A percentile compares a stretch with the other conserved stretches of the same genome.
phyloP scores from a whole-genome alignment of 2,797 vertebrate species.

The Aselliscus stoliczkanus region DNA sequence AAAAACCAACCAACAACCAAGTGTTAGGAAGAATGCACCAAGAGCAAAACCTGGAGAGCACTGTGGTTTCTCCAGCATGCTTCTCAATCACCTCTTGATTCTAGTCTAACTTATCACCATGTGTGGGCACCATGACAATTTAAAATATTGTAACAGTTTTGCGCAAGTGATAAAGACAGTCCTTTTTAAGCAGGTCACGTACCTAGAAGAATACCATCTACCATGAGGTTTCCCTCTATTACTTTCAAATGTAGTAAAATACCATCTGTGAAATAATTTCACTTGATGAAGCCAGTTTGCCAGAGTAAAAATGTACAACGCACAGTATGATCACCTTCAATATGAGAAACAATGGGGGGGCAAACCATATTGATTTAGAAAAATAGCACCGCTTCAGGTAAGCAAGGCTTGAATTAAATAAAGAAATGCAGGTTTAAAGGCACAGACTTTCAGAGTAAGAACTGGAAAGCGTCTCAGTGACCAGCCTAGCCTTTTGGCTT shows the following conservation, averaged over 20 bases:
- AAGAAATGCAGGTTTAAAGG: neutral
- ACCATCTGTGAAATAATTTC: neutral
- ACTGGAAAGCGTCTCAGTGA: neutral
- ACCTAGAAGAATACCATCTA: neutral
- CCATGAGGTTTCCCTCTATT: neutral
- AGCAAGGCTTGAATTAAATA: neutral
- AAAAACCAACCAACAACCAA: neutral
- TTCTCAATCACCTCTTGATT: neutral
- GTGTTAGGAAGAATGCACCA: neutral
- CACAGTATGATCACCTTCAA: neutral
- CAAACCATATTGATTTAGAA: neutral
- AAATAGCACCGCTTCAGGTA: neutral
- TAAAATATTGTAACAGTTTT: neutral
- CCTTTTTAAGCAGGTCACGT: neutral
- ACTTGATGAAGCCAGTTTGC: neutral
- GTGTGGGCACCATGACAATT: neutral
- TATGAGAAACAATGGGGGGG: neutral
- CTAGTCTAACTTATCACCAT: neutral
- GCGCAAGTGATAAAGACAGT: neutral
- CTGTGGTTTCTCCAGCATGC: neutral
- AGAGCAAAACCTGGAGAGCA: neutral
- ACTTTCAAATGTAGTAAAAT: neutral
- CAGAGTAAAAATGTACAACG: neutral
- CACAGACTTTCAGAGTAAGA: neutral
- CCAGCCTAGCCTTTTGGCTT: neutral